Conservation (phyloP, 1,140 invertebrate species). For the Monochamus saltuarius region DNA sequence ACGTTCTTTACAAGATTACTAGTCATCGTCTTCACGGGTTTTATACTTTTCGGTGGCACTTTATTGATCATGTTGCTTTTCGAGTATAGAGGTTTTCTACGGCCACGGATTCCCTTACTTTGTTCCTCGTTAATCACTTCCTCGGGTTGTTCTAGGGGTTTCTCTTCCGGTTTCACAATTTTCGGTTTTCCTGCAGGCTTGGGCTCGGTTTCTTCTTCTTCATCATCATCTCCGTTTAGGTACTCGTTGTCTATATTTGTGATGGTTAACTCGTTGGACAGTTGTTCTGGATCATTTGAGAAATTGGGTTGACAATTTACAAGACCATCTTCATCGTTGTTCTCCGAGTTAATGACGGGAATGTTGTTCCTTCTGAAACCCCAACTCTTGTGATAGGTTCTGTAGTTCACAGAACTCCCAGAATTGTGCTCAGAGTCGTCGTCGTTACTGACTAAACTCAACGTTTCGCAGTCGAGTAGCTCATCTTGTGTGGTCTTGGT, state of each 20-base stretch:
- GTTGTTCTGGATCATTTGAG: constrained; percentile 7
- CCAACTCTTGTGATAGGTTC: constrained; percentile 51
- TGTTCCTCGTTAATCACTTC: neutral
- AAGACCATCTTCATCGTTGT: neutral
- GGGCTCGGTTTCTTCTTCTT: constrained; percentile 47
- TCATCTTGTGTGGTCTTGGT: constrained; percentile 50
- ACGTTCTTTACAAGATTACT: constrained; percentile 45
- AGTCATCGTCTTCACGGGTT: constrained; percentile 38
- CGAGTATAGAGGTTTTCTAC: constrained; percentile 72
- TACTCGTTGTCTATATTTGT: constrained; percentile 7
- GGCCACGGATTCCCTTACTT: constrained; percentile 61
- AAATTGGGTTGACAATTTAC: constrained; percentile 4
- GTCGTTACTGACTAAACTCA: constrained; percentile 71
- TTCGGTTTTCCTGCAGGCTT: constrained; percentile 53
- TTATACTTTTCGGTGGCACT: constrained; percentile 35
- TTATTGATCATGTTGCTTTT: constrained; percentile 36
- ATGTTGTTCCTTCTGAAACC: constrained; percentile 35
- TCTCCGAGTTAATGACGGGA: constrained; percentile 24
- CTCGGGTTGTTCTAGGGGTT: constrained; percentile 14
- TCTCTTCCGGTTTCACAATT: constrained; percentile 59
- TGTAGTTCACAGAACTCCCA: constrained; percentile 49
- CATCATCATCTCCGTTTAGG: constrained; percentile 34
- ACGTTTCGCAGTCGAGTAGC: constrained; percentile 65
- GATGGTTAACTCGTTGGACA: neutral
- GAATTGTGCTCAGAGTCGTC: constrained; percentile 56